Evolutionary conservation across 2,113 vertebrate species (phyloP).

Genomic region (Cyprinus carpio): DNA sequence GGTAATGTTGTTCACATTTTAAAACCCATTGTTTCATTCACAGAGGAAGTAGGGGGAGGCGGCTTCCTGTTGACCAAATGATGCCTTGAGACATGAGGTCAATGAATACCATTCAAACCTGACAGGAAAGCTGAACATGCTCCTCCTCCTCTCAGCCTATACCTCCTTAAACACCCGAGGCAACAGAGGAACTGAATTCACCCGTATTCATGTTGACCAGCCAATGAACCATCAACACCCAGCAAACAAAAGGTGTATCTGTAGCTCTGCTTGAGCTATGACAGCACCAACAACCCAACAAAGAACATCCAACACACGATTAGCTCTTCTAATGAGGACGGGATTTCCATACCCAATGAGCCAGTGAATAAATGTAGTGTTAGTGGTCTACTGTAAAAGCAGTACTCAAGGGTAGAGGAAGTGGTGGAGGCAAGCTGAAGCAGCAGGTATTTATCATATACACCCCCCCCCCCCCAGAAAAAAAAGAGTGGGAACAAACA

Average conservation of each 20-base stretch:
- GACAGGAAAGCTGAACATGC: not conserved
- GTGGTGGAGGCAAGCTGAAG: not conserved
- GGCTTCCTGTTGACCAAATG: constrained; percentile 31
- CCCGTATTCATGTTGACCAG: not conserved
- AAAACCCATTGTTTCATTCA: constrained; percentile 28
- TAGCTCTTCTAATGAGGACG: constrained; percentile 2
- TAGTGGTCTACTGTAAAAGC: not conserved
- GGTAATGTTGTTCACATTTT: not conserved
- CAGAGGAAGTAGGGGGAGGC: not conserved
- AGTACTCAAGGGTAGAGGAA: not conserved
- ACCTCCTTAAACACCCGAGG: not conserved
- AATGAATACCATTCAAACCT: not conserved
- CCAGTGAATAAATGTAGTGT: not conserved
- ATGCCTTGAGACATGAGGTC: not conserved
- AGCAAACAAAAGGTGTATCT: not conserved
- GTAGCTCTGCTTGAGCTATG: not conserved
- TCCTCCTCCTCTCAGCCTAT: not conserved
- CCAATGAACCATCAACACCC: constrained; percentile 11
- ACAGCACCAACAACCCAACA: not conserved
- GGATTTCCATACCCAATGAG: not conserved
- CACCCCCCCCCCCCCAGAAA: not conserved
- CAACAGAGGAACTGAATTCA: not conserved
- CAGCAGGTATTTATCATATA: not conserved
- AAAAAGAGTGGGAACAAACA: not conserved
- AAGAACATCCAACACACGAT: constrained; percentile 25